These are phyloP conservation scores for Lordiphosa andalusiaca DNA, from an alignment of 2,888 invertebrate species.

Conservation along the genomic window DNA sequence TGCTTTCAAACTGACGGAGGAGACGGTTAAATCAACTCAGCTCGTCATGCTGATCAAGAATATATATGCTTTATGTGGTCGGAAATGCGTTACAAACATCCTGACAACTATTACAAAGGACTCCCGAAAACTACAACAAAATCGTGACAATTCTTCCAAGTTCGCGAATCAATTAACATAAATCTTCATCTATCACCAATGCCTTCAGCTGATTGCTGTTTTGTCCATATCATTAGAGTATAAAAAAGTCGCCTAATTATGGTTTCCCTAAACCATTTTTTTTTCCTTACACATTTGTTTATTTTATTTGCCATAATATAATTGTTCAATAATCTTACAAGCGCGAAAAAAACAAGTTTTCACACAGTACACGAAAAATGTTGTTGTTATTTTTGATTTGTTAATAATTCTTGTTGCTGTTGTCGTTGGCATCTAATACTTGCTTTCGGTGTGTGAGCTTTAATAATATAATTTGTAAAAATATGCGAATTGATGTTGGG, in stretches of 20 bases:
- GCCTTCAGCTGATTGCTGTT: not conserved
- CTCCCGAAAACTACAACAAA: no score
- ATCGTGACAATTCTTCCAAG: no score
- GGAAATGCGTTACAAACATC: no score
- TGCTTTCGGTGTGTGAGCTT: constrained; percentile 40
- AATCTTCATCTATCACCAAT: not conserved
- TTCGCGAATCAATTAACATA: no score
- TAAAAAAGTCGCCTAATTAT: not conserved
- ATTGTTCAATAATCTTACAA: constrained; percentile 70
- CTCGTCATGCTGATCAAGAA: no score
- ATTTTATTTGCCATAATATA: constrained; percentile 36
- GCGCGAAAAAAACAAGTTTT: constrained; percentile 58
- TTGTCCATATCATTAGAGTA: no score
- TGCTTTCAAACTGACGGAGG: no score
- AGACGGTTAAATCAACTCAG: no score
- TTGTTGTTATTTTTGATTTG: constrained; percentile 19
- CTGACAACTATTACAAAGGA: no score
- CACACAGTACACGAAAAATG: constrained; percentile 52
- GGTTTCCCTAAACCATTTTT: constrained; percentile 2
- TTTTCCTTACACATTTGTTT: constrained; percentile 17
- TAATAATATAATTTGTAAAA: constrained; percentile 72
- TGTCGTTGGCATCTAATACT: constrained; percentile 2
- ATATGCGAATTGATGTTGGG: constrained; percentile 71
- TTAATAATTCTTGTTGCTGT: constrained; percentile 11
- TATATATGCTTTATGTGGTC: no score